These are phyloP conservation scores for Diorhabda elongata DNA, from an alignment of 1,140 invertebrate genomes.

Conservation along the genomic window DNA sequence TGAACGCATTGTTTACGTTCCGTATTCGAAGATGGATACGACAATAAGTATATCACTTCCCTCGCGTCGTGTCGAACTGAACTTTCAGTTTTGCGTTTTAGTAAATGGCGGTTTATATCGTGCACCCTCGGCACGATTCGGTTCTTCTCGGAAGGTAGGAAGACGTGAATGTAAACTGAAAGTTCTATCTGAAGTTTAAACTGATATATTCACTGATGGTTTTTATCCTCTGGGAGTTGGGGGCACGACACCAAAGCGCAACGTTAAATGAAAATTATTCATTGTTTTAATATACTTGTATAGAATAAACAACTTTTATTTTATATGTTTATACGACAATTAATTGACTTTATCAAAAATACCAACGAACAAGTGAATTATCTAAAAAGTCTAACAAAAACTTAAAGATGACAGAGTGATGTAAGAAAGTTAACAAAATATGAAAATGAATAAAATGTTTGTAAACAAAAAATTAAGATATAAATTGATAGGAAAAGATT, in stretches of 20 bases:
- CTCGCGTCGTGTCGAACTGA: slow-evolving; percentile 23
- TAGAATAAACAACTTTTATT: too few species aligned
- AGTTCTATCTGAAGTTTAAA: slow-evolving; percentile 9
- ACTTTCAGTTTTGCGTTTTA: slow-evolving; percentile 12
- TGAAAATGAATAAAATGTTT: too few species aligned
- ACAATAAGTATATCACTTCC: neutral
- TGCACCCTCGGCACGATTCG: slow-evolving; percentile 18
- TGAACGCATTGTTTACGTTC: slow-evolving; percentile 29
- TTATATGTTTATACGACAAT: too few species aligned
- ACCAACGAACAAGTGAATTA: too few species aligned
- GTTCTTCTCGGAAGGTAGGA: slow-evolving; percentile 10
- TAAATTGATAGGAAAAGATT: too few species aligned
- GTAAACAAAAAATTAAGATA: too few species aligned
- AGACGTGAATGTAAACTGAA: slow-evolving; percentile 10
- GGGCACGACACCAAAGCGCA: neutral
- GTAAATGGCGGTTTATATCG: slow-evolving; percentile 23
- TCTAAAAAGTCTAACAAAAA: too few species aligned
- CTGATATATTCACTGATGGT: slow-evolving; percentile 4
- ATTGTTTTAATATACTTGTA: neutral
- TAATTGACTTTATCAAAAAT: too few species aligned
- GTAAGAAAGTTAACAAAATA: too few species aligned
- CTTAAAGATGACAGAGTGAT: too few species aligned
- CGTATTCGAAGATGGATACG: too few species aligned
- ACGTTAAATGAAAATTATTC: neutral
- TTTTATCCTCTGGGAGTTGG: neutral